Conservation (phyloP, 64 coral and sea anemone genomes). For the Actinia tenebrosa region DNA sequence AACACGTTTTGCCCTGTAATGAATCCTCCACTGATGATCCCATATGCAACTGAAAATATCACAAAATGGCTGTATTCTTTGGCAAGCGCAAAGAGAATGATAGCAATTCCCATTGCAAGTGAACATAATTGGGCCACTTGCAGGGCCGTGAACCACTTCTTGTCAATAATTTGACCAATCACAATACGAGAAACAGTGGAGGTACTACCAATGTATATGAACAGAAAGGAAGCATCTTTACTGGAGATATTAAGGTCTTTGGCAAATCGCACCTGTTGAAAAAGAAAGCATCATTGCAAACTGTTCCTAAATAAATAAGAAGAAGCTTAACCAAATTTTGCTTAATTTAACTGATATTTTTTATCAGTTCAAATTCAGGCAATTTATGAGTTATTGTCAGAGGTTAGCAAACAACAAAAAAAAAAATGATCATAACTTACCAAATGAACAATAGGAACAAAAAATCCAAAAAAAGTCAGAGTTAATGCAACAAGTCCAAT, state of each 20-base stretch:
- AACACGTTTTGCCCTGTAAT: background rate
- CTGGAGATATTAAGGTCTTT: conserved; percentile 34
- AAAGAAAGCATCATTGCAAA: background rate
- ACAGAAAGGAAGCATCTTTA: conserved; percentile 30
- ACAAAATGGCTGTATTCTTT: conserved; percentile 36
- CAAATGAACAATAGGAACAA: conserved; percentile 61
- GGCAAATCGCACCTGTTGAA: conserved; percentile 32
- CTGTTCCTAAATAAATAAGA: background rate
- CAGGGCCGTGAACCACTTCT: conserved; percentile 20
- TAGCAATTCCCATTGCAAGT: conserved; percentile 22
- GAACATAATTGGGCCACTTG: conserved; percentile 21
- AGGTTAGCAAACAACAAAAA: too few species aligned
- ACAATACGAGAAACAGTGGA: conserved; percentile 27
- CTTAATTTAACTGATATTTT: background rate
- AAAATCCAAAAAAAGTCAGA: conserved; percentile 49
- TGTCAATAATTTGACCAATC: conserved; percentile 29
- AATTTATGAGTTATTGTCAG: too few species aligned
- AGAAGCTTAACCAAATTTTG: background rate
- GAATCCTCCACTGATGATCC: conserved; percentile 33
- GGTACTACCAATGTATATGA: conserved; percentile 38
- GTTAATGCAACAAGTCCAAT: conserved; percentile 4
- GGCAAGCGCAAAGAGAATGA: conserved; percentile 3
- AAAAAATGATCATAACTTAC: conserved; percentile 24
- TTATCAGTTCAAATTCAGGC: too few species aligned
- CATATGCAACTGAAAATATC: conserved; percentile 30